Evolutionary conservation across 2,888 invertebrate species (phyloP).

Genomic region (Clitarchus hookeri): DNA sequence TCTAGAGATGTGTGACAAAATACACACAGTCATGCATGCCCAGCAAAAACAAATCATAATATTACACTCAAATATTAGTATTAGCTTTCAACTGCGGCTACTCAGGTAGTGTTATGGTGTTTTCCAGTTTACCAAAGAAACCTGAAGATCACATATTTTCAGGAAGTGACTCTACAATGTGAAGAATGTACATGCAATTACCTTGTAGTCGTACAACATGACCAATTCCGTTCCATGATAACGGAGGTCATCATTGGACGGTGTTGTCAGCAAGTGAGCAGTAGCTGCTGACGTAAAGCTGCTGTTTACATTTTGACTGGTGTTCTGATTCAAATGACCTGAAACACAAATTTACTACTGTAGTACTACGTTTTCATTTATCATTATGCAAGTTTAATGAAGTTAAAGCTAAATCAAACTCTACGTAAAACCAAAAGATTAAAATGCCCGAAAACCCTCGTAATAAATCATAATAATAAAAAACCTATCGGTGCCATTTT

Average conservation of each 20-base stretch:
- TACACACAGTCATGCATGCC: too few relatives aligned
- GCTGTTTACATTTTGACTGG: slow-evolving; percentile 45
- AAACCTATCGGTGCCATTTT: not conserved
- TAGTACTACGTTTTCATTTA: not conserved
- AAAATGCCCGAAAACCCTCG: not conserved
- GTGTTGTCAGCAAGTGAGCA: slow-evolving; percentile 45
- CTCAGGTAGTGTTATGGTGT: too few relatives aligned
- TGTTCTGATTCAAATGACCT: slow-evolving; percentile 57
- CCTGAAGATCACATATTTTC: too few relatives aligned
- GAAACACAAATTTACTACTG: slow-evolving; percentile 33
- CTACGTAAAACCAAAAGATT: too few relatives aligned
- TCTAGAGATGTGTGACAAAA: too few relatives aligned
- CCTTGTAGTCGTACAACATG: slow-evolving; percentile 94
- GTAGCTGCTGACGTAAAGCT: slow-evolving; percentile 41
- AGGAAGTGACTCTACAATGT: not conserved
- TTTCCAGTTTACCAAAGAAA: too few relatives aligned
- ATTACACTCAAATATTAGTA: too few relatives aligned
- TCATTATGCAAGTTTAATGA: not conserved
- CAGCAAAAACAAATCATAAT: too few relatives aligned
- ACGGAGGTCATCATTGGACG: slow-evolving; percentile 65
- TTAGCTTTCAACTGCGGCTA: too few relatives aligned
- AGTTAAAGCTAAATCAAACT: not conserved
- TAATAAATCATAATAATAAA: not conserved
- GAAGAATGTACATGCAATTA: slow-evolving; percentile 47
- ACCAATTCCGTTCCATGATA: slow-evolving; percentile 90